phyloP scores from a whole-genome alignment of 2,797 vertebrate genomes.

The Sebastes oblongus region DNA sequence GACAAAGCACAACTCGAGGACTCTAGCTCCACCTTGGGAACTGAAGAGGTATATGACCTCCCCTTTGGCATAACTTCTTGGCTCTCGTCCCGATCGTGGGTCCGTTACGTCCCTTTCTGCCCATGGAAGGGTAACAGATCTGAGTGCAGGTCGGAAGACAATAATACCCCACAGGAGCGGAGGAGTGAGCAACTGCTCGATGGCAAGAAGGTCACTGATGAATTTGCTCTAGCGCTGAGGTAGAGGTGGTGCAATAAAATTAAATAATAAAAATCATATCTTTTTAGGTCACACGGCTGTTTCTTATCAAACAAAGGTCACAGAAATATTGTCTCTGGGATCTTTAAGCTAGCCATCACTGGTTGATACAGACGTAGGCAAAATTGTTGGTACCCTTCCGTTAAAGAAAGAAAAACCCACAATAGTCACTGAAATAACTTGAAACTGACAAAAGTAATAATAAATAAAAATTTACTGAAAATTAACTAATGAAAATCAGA shows the following conservation, averaged over 20 bases:
- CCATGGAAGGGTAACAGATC: conserved; percentile 58
- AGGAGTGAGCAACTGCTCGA: not conserved
- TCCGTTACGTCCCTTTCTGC: conserved; percentile 85
- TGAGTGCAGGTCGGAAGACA: not conserved
- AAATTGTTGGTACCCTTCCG: no score
- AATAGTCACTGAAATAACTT: no score
- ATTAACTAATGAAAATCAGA: no score
- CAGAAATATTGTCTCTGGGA: not conserved
- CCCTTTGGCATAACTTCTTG: conserved; percentile 85
- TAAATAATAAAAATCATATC: not conserved
- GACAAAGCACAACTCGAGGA: conserved; percentile 65
- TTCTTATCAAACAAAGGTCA: not conserved
- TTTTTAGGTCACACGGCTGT: not conserved
- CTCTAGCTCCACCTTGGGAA: not conserved
- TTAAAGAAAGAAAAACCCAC: no score
- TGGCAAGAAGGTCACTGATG: conserved; percentile 1
- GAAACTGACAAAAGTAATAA: no score
- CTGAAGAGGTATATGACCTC: conserved; percentile 85
- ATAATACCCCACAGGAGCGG: not conserved
- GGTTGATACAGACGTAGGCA: no score
- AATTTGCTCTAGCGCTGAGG: conserved; percentile 15
- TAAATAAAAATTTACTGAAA: no score
- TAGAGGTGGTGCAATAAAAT: not conserved
- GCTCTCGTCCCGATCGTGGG: conserved; percentile 77
- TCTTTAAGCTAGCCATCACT: not conserved